Evolutionary conservation across 2,113 vertebrate genomes (phyloP).

Genomic region (Toxostoma redivivum): DNA sequence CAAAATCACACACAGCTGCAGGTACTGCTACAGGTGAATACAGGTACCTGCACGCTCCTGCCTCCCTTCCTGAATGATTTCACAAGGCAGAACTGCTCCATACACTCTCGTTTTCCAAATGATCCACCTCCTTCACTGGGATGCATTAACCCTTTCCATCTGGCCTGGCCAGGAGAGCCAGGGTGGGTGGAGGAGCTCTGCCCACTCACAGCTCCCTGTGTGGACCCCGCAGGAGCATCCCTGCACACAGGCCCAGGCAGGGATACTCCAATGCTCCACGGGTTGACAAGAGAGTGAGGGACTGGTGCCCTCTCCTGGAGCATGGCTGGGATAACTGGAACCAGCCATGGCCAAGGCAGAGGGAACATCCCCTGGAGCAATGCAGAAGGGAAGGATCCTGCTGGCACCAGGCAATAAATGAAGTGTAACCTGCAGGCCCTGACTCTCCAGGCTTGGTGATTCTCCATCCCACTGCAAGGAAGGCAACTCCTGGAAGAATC

Average conservation of each 20-base stretch:
- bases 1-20: background rate
- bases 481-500: background rate
- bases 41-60: background rate
- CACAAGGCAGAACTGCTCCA: background rate
- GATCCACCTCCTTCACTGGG: background rate
- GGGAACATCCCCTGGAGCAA: background rate
- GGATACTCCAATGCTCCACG: background rate
- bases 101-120: background rate
- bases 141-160: background rate
- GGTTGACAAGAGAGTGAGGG: background rate
- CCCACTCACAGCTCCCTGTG: background rate
- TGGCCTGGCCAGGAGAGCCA: background rate
- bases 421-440: background rate
- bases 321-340: background rate
- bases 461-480: background rate
- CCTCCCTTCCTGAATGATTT: background rate
- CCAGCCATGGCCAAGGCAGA: background rate
- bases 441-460: background rate
- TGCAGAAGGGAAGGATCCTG: background rate
- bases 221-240: background rate
- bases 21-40: accelerated
- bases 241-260: background rate
- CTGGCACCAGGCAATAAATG: background rate
- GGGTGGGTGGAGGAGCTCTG: background rate
- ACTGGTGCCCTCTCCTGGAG: constrained; percentile 39